A percentile compares a stretch with the other conserved stretches of the same genome.
These are phyloP conservation scores for Tragelaphus strepsiceros DNA, from an alignment of 2,113 vertebrate genomes.

Conservation along the genomic window DNA sequence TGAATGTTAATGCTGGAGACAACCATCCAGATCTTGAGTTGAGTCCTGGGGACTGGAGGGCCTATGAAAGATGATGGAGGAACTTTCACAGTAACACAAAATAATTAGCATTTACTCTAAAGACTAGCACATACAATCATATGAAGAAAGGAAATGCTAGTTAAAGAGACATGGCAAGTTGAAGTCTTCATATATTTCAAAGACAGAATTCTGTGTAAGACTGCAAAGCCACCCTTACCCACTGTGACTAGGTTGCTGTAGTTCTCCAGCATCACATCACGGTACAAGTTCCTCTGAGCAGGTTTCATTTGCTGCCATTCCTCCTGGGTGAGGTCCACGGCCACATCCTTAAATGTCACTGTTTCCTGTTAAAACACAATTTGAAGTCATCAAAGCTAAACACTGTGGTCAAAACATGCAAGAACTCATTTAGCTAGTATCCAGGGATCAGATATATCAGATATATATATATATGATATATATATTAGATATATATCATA, in stretches of 20 bases:
- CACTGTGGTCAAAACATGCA: neutral
- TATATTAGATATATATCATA: neutral
- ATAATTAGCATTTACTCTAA: neutral
- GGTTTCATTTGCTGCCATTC: conserved; percentile 71
- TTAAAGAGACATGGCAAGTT: neutral
- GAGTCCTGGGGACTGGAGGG: neutral
- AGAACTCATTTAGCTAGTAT: neutral
- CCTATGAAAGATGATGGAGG: neutral
- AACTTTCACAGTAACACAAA: neutral
- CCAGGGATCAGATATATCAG: neutral
- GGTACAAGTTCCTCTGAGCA: conserved; percentile 61
- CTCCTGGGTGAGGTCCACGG: conserved; percentile 62
- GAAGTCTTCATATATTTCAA: neutral
- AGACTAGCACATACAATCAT: neutral
- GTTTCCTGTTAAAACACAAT: conserved; percentile 47
- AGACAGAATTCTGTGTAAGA: neutral
- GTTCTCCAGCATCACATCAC: conserved; percentile 71
- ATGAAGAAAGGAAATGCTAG: neutral
- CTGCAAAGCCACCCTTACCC: conserved; percentile 46
- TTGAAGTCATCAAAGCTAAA: neutral
- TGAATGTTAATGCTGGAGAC: neutral
- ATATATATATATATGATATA: no score
- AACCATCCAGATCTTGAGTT: neutral
- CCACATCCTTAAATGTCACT: conserved; percentile 66
- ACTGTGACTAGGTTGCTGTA: conserved; percentile 64